Evolutionary conservation across 2,888 invertebrate species (phyloP).

Genomic region (Heteromurus nitidus): DNA sequence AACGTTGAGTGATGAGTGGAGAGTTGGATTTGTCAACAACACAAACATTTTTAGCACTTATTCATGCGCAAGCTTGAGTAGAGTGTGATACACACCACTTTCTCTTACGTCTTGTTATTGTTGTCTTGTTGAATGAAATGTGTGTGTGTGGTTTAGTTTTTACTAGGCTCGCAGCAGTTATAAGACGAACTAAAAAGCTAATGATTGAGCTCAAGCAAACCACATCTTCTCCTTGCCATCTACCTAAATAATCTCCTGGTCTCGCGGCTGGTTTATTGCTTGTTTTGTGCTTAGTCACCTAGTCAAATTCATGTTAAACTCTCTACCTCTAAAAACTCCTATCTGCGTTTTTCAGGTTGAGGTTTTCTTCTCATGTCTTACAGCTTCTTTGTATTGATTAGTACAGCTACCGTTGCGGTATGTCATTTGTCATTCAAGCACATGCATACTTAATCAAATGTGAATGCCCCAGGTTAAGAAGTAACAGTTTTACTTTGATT

Average conservation of each 20-base stretch:
- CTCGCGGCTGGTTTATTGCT: background rate
- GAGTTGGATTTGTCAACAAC: constrained; percentile 22
- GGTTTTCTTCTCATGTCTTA: background rate
- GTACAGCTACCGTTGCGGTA: constrained; percentile 1
- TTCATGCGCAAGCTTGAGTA: constrained; percentile 5
- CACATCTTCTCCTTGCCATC: constrained; percentile 35
- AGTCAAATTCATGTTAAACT: constrained; percentile 8
- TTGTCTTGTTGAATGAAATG: constrained; percentile 11
- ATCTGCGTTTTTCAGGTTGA: background rate
- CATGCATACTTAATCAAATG: constrained; percentile 8
- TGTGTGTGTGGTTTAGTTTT: constrained; percentile 23
- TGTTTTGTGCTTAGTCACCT: too few relatives aligned
- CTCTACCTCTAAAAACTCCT: background rate
- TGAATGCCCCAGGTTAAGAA: background rate
- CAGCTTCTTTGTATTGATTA: constrained; percentile 11
- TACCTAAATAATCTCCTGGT: too few relatives aligned
- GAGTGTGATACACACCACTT: constrained; percentile 27
- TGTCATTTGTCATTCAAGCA: background rate
- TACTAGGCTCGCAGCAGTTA: background rate
- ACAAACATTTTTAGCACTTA: constrained; percentile 6
- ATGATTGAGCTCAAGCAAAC: constrained; percentile 32
- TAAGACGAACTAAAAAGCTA: background rate
- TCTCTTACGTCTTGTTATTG: constrained; percentile 30
- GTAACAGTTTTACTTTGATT: too few relatives aligned
- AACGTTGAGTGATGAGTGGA: background rate